Conservation (phyloP, 2,888 invertebrate genomes). For the Pristionchus fissidentatus region DNA sequence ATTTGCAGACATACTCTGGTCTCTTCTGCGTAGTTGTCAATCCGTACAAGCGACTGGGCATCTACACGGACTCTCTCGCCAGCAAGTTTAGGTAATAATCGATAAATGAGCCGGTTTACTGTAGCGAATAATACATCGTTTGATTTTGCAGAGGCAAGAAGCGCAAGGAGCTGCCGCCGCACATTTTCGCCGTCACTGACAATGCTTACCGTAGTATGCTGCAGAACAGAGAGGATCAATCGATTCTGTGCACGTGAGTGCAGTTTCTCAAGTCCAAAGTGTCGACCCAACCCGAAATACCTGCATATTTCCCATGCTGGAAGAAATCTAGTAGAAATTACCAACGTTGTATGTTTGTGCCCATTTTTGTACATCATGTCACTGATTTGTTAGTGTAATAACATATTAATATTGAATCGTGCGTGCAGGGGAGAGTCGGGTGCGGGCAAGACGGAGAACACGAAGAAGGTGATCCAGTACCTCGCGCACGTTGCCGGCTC, state of each 20-base stretch:
- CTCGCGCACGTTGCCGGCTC: constrained; percentile 98
- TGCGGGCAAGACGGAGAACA: constrained; percentile 99
- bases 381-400: too few species aligned
- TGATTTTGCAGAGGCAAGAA: constrained; percentile 69
- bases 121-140: neutral
- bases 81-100: constrained; percentile 89
- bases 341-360: too few species aligned
- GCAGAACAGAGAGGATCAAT: constrained; percentile 99
- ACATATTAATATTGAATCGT: neutral
- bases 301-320: too few species aligned
- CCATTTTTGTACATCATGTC: too few species aligned
- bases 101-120: neutral
- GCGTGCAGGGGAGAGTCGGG: constrained; percentile 91
- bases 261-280: too few species aligned
- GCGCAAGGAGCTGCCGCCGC: constrained; percentile 97
- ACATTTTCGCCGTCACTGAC: constrained; percentile 99
- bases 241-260: constrained; percentile 91
- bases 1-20: constrained; percentile 95
- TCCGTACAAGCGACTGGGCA: constrained; percentile 94
- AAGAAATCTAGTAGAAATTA: too few species aligned
- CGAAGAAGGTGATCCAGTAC: constrained; percentile 99
- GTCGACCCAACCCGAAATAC: too few species aligned
- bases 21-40: constrained; percentile 99
- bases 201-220: constrained; percentile 99
- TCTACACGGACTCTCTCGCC: constrained; percentile 99